Conservation (phyloP, 2,113 vertebrate genomes). For the Mormoops blainvillei region DNA sequence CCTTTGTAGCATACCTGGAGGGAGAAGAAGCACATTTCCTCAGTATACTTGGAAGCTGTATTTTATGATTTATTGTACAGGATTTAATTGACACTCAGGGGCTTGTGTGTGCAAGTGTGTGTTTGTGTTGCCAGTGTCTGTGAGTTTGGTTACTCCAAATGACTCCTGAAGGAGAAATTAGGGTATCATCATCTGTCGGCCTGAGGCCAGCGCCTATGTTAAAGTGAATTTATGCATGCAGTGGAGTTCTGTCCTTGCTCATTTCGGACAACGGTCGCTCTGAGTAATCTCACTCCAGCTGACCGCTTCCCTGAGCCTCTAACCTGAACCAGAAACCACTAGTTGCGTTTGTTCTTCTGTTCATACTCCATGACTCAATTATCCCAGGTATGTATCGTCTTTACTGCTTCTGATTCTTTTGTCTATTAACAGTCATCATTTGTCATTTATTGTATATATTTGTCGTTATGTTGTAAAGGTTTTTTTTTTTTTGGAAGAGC, state of each 20-base stretch:
- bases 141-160: not conserved
- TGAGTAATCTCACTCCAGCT: not conserved
- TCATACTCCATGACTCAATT: fast-evolving
- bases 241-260: not conserved
- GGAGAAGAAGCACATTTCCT: not conserved
- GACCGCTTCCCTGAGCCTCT: not conserved
- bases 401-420: not conserved
- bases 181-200: not conserved
- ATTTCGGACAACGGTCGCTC: not conserved
- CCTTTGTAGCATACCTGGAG: not conserved
- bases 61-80: not conserved
- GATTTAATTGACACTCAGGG: not conserved
- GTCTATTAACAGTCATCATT: not conserved
- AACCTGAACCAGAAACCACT: not conserved
- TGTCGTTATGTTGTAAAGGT: not conserved
- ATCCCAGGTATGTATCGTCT: too few relatives aligned
- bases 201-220: not conserved
- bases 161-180: not conserved
- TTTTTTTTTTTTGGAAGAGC: not conserved
- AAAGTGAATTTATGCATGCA: not conserved
- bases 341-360: too few relatives aligned
- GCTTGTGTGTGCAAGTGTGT: not conserved
- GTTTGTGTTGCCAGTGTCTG: not conserved
- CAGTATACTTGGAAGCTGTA: too few relatives aligned
- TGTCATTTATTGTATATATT: not conserved